Base-by-base conservation (phyloP, 2,888 invertebrate species). In the Pomacea canaliculata region DNA sequence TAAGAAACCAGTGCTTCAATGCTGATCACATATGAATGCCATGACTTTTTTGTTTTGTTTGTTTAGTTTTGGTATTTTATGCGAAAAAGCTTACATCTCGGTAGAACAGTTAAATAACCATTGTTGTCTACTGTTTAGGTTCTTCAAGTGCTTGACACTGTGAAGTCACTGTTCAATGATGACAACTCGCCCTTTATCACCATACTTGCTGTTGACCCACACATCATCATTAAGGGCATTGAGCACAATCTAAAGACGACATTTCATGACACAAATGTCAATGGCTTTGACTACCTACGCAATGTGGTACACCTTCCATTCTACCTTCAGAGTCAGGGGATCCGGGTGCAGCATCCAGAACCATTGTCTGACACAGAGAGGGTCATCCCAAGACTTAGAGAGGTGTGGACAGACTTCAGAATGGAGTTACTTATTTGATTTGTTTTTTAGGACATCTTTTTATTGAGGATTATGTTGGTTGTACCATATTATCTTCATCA, bases 291-390 rank as follows among this genome's bases (percentile, higher is more conserved):
- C 82, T 98, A 97, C 89, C 92, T 98, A 71, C 94, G 96, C 81
- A 99, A 99, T 91, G 95, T 99, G 93, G 97, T 99, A 48, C 99
- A 98, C 90, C 93, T 99, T 86, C 99, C 99, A 0, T 99, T 99
- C 92, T 99, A 97, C 91, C 93, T 99, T 77, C 99, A 99, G 92
- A 98, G 98, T 92, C 97, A 98, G 0, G 98, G 97, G 16, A 91
- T 99, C 79, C 93, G 97, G 1, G 96, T 86, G 18, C 87, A 81
- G 70, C 73, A 78, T 23, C 73, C 69, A 37, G 81, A 81, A 7
- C 68, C 73, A 13, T 13, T 73, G 10, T n/a, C 27, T 16, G 77
- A 71, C 10, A 37, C 37, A 37, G 72, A 66, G 13, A 70, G 76
- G 16, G 74, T 78, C 3, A 74, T 48, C 12, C n/a, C 68, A 46